These are phyloP conservation scores for Parotia lawesii DNA, from an alignment of 2,113 vertebrate species.

Conservation along the genomic window DNA sequence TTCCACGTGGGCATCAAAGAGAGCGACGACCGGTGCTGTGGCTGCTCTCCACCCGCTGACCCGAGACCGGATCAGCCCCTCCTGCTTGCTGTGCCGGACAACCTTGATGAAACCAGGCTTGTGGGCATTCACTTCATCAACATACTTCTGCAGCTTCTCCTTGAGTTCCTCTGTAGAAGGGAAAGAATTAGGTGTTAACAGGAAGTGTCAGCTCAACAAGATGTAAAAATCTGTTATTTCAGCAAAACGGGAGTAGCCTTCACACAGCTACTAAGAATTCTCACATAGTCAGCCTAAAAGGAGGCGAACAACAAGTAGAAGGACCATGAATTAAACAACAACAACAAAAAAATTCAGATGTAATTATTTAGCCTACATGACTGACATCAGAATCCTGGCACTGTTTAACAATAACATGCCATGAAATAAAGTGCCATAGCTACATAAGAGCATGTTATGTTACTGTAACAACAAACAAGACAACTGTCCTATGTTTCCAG, in stretches of 20 bases:
- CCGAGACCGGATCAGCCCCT: slow-evolving; percentile 93
- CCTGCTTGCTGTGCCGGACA: slow-evolving; percentile 89
- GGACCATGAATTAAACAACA: background rate
- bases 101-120: slow-evolving; percentile 91
- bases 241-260: background rate
- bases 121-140: slow-evolving; percentile 84
- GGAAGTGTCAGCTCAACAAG: background rate
- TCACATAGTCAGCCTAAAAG: background rate
- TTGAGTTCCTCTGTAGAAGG: slow-evolving; percentile 85
- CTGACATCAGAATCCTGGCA: background rate
- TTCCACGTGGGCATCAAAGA: slow-evolving; percentile 97
- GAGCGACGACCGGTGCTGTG: slow-evolving; percentile 89
- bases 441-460: background rate
- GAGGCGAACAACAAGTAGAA: background rate
- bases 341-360: background rate
- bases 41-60: slow-evolving; percentile 94
- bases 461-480: background rate
- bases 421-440: background rate
- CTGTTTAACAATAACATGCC: background rate
- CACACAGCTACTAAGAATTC: background rate
- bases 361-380: background rate
- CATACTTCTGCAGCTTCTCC: slow-evolving; percentile 86
- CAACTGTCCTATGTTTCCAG: background rate
- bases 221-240: background rate
- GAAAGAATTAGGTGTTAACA: background rate